Evolutionary conservation across 2,888 invertebrate species (phyloP).

Genomic region (Sarcophaga caerulescens): DNA sequence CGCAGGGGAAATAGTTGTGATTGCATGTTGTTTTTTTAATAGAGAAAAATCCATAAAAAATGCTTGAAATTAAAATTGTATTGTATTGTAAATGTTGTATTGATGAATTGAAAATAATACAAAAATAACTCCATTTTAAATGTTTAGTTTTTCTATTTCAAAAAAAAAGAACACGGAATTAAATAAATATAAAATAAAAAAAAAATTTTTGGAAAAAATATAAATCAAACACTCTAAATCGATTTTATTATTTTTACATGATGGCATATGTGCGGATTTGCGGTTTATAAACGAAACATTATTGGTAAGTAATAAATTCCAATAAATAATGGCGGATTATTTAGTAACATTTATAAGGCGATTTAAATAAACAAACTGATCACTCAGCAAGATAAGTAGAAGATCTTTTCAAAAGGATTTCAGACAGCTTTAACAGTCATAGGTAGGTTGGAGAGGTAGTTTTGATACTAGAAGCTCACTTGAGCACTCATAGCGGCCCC

Average conservation of each 20-base stretch:
- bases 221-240: constrained; percentile 25
- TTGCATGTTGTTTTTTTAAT: constrained; percentile 48
- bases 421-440: too few relatives aligned
- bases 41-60: constrained; percentile 9
- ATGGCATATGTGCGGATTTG: neutral
- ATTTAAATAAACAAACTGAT: too few relatives aligned
- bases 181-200: too few relatives aligned
- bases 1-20: constrained; percentile 48
- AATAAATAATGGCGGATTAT: too few relatives aligned
- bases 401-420: too few relatives aligned
- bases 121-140: neutral
- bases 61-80: constrained; percentile 54
- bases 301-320: neutral
- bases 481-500: too few relatives aligned
- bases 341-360: too few relatives aligned
- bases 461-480: too few relatives aligned
- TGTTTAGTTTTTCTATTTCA: neutral
- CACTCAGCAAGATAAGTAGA: too few relatives aligned
- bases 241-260: constrained; percentile 28
- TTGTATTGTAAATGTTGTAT: constrained; percentile 55
- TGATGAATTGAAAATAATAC: neutral
- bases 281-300: neutral
- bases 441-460: too few relatives aligned
- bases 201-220: neutral
- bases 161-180: neutral